These are phyloP conservation scores for Drosophila falleni DNA, from an alignment of 2,888 invertebrate genomes.

Conservation along the genomic window DNA sequence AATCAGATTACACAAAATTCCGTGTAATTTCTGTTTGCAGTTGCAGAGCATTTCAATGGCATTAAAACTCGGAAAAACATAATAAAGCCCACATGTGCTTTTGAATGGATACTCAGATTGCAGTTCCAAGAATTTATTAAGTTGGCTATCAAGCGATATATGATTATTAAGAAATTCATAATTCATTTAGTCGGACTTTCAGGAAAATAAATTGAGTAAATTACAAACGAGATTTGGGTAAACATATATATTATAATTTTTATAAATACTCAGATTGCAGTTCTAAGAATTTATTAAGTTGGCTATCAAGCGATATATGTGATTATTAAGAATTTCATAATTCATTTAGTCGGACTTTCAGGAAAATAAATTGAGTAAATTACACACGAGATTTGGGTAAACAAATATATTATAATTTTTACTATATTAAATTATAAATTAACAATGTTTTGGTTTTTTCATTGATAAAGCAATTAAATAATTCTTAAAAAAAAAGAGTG, in stretches of 20 bases:
- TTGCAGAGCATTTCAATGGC: not conserved
- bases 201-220: too few species aligned
- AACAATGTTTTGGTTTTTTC: too few species aligned
- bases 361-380: too few species aligned
- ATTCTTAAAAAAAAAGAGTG: not conserved
- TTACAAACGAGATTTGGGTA: too few species aligned
- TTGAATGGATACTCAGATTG: not conserved
- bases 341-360: not conserved
- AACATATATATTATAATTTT: not conserved
- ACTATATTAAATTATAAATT: too few species aligned
- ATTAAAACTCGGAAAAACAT: not conserved
- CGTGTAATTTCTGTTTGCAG: not conserved
- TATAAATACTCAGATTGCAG: not conserved
- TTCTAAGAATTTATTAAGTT: not conserved
- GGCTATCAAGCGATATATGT: not conserved
- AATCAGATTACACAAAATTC: not conserved
- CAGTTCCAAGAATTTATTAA: not conserved
- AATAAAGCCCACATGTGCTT: not conserved
- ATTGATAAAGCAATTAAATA: too few species aligned
- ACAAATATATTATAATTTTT: too few species aligned
- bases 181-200: not conserved
- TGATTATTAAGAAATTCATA: not conserved
- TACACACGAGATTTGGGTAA: not conserved
- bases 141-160: not conserved
- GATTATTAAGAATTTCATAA: not conserved